These are phyloP conservation scores for Cosmopolites sordidus DNA, from an alignment of 2,888 invertebrate species.

Conservation along the genomic window DNA sequence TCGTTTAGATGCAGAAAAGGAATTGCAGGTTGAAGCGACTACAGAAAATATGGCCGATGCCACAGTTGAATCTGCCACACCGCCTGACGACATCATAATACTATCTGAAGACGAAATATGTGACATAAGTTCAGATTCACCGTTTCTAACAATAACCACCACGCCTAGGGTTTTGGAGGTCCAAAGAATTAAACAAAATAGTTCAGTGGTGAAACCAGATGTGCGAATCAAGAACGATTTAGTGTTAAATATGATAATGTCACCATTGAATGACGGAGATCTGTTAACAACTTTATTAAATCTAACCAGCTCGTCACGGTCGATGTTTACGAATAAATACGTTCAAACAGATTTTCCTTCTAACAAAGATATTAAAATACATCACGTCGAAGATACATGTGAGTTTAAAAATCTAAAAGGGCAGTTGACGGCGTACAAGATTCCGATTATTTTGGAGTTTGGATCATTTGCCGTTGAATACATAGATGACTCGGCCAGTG, in stretches of 20 bases:
- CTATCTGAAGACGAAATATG: slow-evolving; percentile 28
- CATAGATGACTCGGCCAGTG: slow-evolving; percentile 5
- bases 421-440: slow-evolving; percentile 29
- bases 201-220: slow-evolving; percentile 25
- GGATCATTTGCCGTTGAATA: slow-evolving; percentile 19
- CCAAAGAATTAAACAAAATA: slow-evolving; percentile 11
- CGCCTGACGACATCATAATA: slow-evolving; percentile 16
- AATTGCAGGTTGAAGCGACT: neutral
- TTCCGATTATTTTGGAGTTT: slow-evolving; percentile 29
- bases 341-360: slow-evolving; percentile 29
- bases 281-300: slow-evolving; percentile 27
- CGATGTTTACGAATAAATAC: neutral
- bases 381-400: slow-evolving; percentile 14
- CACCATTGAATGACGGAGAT: slow-evolving; percentile 23
- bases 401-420: slow-evolving; percentile 29
- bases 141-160: neutral
- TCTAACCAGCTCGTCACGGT: neutral
- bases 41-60: neutral
- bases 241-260: slow-evolving; percentile 17
- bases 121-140: slow-evolving; percentile 7
- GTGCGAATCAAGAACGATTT: slow-evolving; percentile 26
- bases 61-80: neutral
- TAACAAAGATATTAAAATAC: slow-evolving; percentile 21
- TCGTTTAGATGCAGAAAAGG: neutral
- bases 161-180: neutral